Evolutionary conservation across 2,797 vertebrate species (phyloP), one percentile per base, ranked within the genome.

Genomic region (Tenualosa ilisha): DNA sequence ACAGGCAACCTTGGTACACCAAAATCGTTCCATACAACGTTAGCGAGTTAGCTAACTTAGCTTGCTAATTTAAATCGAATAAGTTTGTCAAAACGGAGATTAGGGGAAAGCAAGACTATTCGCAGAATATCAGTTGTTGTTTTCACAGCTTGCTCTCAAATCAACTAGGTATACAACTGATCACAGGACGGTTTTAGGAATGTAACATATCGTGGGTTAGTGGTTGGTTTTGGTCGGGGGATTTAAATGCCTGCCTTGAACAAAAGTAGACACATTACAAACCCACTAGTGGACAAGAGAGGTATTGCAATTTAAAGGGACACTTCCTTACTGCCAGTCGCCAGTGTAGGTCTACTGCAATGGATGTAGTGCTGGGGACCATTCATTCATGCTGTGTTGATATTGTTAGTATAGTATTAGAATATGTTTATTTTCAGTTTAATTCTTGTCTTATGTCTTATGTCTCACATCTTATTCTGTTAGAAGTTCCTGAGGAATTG

Each of bases 251-350:
- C 72, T 79, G 72, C 37, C 40, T 46, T 79, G 72, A 79, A 79
- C 72, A 79, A 79, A 79, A 79, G 72, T 79, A 79, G 72, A 79
- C 40, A 79, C 72, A 79, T 79, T 79, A 40, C 20, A 79, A 24
- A 79, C 72, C 37, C 72, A 20, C 72, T 79, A 46, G 72, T 83
- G 94, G 94, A 63, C 72, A 81, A 13, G 72, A 17, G 82, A 17
- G 81, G 91, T 22, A 92, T 15, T 88, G 17, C 46, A 26, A 50
- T 91, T 91, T 91, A 86, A 91, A 92, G 86, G 87, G 72, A 87
- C 81, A 46, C 59, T 40, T 26, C 81, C 43, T 7, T 53, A 26
- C 84, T 15, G n/a, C 49, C 31, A 65, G 46, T 49, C 7, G 40
- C 40, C 72, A 5, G 3, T 56, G 54, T 22, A 72, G 65, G 2